phyloP scores from a whole-genome alignment of 2,888 invertebrate genomes.

The Parnassius glacialis region DNA sequence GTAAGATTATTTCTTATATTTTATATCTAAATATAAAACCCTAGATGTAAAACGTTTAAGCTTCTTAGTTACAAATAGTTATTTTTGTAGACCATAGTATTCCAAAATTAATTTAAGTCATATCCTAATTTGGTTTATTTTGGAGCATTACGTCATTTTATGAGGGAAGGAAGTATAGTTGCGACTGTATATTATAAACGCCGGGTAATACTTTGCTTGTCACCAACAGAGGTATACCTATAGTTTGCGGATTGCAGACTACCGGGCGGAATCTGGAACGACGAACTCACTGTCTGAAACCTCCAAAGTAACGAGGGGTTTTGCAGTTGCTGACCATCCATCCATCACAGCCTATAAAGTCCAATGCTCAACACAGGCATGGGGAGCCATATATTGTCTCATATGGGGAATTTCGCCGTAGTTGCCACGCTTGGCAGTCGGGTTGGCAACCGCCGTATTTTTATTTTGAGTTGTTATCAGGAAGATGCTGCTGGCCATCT shows the following conservation, averaged over 20 bases:
- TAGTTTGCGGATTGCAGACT: constrained; percentile 42
- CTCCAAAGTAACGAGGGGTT: no score
- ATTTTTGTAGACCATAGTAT: background rate
- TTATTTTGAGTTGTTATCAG: no score
- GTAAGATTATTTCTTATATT: constrained; percentile 40
- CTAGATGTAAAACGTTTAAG: no score
- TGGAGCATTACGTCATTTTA: constrained; percentile 78
- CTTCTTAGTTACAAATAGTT: background rate
- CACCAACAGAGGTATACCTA: constrained; percentile 38
- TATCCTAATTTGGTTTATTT: constrained; percentile 77
- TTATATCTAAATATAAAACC: no score
- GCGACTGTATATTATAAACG: background rate
- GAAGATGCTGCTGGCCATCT: no score
- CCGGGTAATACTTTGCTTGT: constrained; percentile 27
- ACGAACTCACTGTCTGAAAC: constrained; percentile 6
- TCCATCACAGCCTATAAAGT: no score
- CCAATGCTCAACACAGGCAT: no score
- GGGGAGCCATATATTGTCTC: no score
- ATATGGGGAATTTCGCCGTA: no score
- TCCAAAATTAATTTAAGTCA: constrained; percentile 43
- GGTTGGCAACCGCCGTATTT: no score
- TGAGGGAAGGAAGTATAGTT: constrained; percentile 37
- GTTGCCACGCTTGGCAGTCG: no score
- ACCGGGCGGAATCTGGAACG: constrained; percentile 45
- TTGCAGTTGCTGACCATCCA: no score